Conservation (phyloP, 1,140 invertebrate species). For the Calephelis virginiensis region DNA sequence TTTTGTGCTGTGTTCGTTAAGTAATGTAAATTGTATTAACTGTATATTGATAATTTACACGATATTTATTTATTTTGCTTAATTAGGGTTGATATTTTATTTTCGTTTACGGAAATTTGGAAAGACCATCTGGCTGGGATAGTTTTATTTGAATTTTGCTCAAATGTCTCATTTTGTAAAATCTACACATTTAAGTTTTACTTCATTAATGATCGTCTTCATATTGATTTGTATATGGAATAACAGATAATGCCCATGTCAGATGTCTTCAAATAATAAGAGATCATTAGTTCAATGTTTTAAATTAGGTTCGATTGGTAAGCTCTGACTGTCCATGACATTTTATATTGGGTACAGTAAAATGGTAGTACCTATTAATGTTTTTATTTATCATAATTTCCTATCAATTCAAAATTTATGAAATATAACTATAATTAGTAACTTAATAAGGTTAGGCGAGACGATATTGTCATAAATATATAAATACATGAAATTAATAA, state of each 20-base stretch:
- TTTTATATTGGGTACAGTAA: conserved; percentile 56
- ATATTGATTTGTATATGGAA: neutral
- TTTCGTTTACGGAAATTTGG: conserved; percentile 47
- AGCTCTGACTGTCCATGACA: conserved; percentile 55
- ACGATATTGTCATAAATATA: conserved; percentile 81
- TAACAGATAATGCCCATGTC: conserved; percentile 6
- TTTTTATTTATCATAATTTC: conserved; percentile 79
- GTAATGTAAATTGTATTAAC: conserved; percentile 76
- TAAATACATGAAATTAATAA: conserved; percentile 80
- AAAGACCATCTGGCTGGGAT: conserved; percentile 66
- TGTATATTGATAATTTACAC: conserved; percentile 75
- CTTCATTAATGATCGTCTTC: neutral
- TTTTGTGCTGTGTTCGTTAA: conserved; percentile 77
- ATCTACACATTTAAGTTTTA: conserved; percentile 13
- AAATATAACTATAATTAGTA: conserved; percentile 79
- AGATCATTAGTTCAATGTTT: conserved; percentile 26
- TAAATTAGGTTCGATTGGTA: conserved; percentile 66
- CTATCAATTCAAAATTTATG: conserved; percentile 79
- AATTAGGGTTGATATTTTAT: conserved; percentile 62
- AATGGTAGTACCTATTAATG: conserved; percentile 54
- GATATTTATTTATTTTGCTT: conserved; percentile 77
- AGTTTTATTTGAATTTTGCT: conserved; percentile 65
- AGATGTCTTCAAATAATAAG: conserved; percentile 6
- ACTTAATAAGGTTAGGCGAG: conserved; percentile 79
- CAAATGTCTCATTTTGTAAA: conserved; percentile 50